Evolutionary conservation across 2,888 invertebrate genomes (phyloP), one percentile per base, ranked within the genome.

Genomic region (Colostygia pectinataria): DNA sequence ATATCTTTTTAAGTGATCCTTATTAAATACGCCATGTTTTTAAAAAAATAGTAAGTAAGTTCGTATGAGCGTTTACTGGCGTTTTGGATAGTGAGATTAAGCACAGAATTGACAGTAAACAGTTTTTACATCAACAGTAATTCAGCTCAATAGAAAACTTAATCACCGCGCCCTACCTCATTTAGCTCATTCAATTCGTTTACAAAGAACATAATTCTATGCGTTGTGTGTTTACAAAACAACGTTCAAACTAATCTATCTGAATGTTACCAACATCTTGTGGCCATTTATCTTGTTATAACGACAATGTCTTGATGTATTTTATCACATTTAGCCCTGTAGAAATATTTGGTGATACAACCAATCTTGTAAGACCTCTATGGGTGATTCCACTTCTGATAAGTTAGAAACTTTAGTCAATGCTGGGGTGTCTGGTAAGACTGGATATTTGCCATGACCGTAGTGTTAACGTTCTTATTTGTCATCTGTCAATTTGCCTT

Each of bases 291-390:
- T 88, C 88, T 85, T 84, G 69, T 66, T 76, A 67, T 85, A 88
- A 88, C 83, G 86, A 90, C 89, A 88, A 87, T 88, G 84, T 83
- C 84, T 85, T 86, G 86, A 85, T 88, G 71, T 84, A 85, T 87
- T 83, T 84, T 83, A 87, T 87, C 84, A 83, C 83, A 88, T 87
- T 87, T 83, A 83, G 83, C 71, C 68, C 66, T 61, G 80, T 85
- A 74, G 78, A 84, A 85, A 84, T 86, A 86, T 88, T 85, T 83
- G 81, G 81, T 75, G 69, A 1, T 65, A 59, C 12, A 42, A 49
- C 53, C 80, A 83, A 13, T 37, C 0, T 57, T 48, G 0, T 5
- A 10, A 47, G 85, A 73, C 28, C 84, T 76, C 52, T 65, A 49
- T 44, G 58, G 50, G 57, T 63, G 57, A 61, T 31, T 44, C 53